These are phyloP conservation scores for Phalacrocorax aristotelis DNA, from an alignment of 2,113 vertebrate species.

Conservation along the genomic window DNA sequence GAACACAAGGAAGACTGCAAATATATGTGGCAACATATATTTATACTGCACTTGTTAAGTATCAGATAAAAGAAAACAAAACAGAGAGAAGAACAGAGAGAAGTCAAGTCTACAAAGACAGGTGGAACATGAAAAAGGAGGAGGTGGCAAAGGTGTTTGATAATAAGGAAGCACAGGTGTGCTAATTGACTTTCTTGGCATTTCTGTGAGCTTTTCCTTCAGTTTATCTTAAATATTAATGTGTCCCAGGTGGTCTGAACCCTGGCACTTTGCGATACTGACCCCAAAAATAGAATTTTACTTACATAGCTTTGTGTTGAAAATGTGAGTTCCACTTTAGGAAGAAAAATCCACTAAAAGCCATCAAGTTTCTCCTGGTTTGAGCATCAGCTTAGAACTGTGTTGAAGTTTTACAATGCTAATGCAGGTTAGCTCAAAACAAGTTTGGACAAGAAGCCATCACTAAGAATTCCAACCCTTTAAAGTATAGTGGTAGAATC, in stretches of 20 bases:
- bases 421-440: neutral
- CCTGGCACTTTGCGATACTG: neutral
- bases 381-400: neutral
- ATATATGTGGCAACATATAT: neutral
- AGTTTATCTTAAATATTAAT: neutral
- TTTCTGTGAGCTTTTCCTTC: neutral
- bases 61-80: neutral
- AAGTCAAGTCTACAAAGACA: neutral
- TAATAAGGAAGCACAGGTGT: neutral
- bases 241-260: neutral
- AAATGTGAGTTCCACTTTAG: neutral
- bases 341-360: neutral
- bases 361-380: neutral
- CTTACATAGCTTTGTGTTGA: neutral
- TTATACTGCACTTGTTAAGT: neutral
- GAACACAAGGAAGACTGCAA: neutral
- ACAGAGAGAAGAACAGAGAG: neutral
- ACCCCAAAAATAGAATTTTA: neutral
- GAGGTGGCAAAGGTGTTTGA: neutral
- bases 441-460: neutral
- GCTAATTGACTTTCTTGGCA: neutral
- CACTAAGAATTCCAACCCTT: neutral
- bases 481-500: neutral
- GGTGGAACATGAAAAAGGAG: neutral
- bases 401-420: neutral